Conservation (phyloP, 53 echinoderm and acorn worm genomes). For the Echinarachnius parma region DNA sequence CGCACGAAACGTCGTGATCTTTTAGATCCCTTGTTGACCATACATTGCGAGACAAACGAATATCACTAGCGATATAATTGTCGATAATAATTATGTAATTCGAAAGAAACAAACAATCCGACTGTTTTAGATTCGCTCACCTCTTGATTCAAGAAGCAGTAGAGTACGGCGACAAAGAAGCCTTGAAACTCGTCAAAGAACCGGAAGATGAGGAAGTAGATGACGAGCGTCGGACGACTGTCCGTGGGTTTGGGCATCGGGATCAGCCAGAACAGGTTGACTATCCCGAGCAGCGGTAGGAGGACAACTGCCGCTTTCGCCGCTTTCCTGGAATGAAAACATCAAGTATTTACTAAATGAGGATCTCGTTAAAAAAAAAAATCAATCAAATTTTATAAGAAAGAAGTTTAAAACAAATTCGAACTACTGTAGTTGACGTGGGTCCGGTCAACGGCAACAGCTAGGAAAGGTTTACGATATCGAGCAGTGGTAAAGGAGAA, state of each 20-base stretch:
- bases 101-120: no score
- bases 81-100: no score
- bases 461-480: conserved; percentile 77
- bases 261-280: conserved; percentile 70
- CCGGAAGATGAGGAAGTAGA: conserved; percentile 54
- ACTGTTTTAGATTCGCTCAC: no score
- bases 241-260: conserved; percentile 37
- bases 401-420: no score
- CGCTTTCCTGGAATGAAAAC: conserved; percentile 66
- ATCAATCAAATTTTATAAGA: no score
- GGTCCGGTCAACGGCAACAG: conserved; percentile 47
- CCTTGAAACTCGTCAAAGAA: conserved; percentile 81
- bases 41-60: no score
- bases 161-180: conserved; percentile 83
- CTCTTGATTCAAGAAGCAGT: conserved; percentile 94
- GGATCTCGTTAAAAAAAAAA: no score
- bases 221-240: conserved; percentile 48
- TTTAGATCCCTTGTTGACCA: no score
- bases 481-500: conserved; percentile 80
- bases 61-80: no score
- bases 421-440: conserved; percentile 8
- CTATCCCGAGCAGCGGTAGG: conserved; percentile 80
- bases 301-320: conserved; percentile 80
- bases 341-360: background rate
- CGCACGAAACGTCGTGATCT: no score